Evolutionary conservation across 2,888 invertebrate genomes (phyloP).

Genomic region (Ceramica pisi): DNA sequence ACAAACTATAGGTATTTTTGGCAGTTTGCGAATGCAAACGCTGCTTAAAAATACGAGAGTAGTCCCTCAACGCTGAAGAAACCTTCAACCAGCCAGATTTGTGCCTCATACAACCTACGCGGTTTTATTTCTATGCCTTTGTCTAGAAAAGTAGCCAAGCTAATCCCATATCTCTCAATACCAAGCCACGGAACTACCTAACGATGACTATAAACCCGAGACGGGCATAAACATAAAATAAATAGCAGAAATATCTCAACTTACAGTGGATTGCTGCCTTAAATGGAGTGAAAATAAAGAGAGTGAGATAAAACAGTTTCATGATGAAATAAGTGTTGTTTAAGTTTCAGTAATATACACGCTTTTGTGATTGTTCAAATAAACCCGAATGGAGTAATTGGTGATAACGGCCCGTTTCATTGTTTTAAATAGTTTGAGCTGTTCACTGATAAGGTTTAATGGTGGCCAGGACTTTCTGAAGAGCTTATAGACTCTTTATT

Average conservation of each 20-base stretch:
- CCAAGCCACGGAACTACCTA: constrained; percentile 31
- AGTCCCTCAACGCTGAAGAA: no score
- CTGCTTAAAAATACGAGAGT: no score
- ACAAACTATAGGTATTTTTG: no score
- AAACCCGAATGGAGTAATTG: constrained; percentile 41
- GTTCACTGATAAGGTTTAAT: constrained; percentile 23
- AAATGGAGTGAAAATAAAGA: constrained; percentile 63
- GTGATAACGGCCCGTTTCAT: constrained; percentile 32
- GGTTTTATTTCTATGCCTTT: no score
- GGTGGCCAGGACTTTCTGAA: neutral
- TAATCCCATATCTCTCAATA: constrained; percentile 47
- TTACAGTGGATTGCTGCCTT: constrained; percentile 57
- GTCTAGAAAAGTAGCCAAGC: constrained; percentile 2
- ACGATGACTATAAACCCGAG: constrained; percentile 47
- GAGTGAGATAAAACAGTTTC: constrained; percentile 62
- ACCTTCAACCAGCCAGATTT: no score
- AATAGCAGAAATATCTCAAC: constrained; percentile 60
- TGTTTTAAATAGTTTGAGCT: constrained; percentile 43
- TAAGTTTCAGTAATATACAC: constrained; percentile 52
- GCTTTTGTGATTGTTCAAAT: constrained; percentile 54
- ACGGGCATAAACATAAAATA: constrained; percentile 55
- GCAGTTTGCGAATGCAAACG: no score
- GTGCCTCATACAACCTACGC: no score
- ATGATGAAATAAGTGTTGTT: constrained; percentile 58
- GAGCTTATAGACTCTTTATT: neutral